These are phyloP conservation scores for Eupsilia transversa DNA, from an alignment of 2,888 invertebrate species.

Conservation along the genomic window DNA sequence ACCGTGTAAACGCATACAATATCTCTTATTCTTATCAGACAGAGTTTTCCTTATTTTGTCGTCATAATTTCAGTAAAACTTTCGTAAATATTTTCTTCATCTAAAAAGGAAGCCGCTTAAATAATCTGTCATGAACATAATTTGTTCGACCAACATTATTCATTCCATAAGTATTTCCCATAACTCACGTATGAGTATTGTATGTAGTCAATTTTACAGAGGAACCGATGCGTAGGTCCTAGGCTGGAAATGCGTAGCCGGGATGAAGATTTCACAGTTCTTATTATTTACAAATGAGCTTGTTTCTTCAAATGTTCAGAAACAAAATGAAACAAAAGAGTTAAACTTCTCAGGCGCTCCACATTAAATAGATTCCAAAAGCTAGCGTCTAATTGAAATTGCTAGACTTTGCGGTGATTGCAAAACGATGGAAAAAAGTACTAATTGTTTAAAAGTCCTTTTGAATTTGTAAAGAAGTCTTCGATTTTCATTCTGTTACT, in stretches of 20 bases:
- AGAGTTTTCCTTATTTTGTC: not conserved
- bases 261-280: not conserved
- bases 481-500: constrained; percentile 48
- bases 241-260: not conserved
- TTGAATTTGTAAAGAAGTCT: constrained; percentile 46
- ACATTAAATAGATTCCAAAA: constrained; percentile 56
- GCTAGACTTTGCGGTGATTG: constrained; percentile 55
- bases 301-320: not conserved
- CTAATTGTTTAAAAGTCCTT: constrained; percentile 56
- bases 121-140: constrained; percentile 7
- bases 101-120: not conserved
- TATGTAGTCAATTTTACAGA: constrained; percentile 9
- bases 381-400: constrained; percentile 54
- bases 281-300: not conserved
- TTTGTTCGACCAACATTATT: not conserved
- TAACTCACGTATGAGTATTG: not conserved
- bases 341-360: constrained; percentile 11
- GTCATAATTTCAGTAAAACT: not conserved
- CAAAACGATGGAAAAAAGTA: constrained; percentile 53
- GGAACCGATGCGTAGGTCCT: not conserved
- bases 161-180: constrained; percentile 19
- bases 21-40: not conserved
- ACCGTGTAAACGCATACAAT: not conserved
- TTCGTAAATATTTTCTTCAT: not conserved
- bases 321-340: constrained; percentile 30